Evolutionary conservation across 2,113 vertebrate genomes (phyloP).

Genomic region (Spea bombifrons): DNA sequence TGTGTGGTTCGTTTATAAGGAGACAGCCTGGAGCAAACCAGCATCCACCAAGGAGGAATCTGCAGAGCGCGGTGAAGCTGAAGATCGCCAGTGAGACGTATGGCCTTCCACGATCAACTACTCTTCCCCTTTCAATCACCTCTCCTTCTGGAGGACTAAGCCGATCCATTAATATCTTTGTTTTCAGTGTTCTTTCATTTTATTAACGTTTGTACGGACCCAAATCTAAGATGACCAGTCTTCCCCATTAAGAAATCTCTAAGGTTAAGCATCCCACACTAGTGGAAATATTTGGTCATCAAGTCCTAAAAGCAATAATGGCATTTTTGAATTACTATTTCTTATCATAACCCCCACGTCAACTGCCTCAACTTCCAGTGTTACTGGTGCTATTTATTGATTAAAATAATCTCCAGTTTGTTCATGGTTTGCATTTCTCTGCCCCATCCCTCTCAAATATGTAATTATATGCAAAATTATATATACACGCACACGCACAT

Average conservation of each 20-base stretch:
- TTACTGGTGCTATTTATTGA: slow-evolving; percentile 43
- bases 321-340: no score
- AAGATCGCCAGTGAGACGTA: slow-evolving; percentile 64
- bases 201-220: background rate
- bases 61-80: slow-evolving; percentile 68
- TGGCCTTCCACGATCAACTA: background rate
- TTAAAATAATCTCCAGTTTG: slow-evolving; percentile 29
- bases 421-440: background rate
- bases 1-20: slow-evolving; percentile 96
- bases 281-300: no score
- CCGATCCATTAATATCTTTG: background rate
- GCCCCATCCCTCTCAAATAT: background rate
- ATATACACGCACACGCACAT: no score
- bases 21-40: slow-evolving; percentile 81
- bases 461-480: no score
- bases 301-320: no score
- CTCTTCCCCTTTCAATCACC: background rate
- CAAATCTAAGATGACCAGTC: background rate
- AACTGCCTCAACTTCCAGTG: background rate
- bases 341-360: background rate
- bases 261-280: no score
- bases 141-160: background rate
- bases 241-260: no score
- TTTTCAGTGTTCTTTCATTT: background rate
- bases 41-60: slow-evolving; percentile 57